Evolutionary conservation across 2,113 vertebrate genomes (phyloP), one percentile per base, ranked within the genome.

Genomic region (Gadus macrocephalus): DNA sequence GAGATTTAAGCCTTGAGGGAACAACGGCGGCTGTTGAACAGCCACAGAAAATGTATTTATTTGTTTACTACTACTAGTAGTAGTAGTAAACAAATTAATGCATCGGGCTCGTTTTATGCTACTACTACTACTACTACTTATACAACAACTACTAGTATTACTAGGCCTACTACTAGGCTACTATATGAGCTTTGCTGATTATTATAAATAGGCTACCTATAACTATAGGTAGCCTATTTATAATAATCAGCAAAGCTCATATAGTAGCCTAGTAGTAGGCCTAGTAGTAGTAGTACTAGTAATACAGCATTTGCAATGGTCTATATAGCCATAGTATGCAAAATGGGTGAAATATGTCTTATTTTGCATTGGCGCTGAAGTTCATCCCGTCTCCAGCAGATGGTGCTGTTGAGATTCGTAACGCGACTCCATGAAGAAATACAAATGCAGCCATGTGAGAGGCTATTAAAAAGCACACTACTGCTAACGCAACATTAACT

Each of bases 1-100:
- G 74, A 79, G 70, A 83, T 81, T 76, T 76, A 62, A 38, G 61
- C 79, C 79, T 67, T 38, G 5, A 73, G 74, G 80, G 73, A 69
- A 69, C 35, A 25, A 25, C 22, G 22, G 22, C 22, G 22, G 22
- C 22, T 25, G 22, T 25, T 31, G 4, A 31, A 31, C 31, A 31
- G 31, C 31, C 31, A 6, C 31, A 31, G 4, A 31, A 31, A 31
- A 31, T 31, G 31, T 31, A 31, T 31, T 31, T 4, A 31, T 4
- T 31, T 31, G 31, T 31, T 31, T 31, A 31, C 31, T 31, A 31
- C 31, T 31, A 31, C 31, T 31, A 31, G 31, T 31, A 31, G 31
- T 31, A 31, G 3, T 5, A 31, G 31, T 31, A 31, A 31, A 56
- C 17, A 56, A 56, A 56, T 56, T 2, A 56, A 56, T 56, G 6